These are phyloP conservation scores for Lepilemur septentrionalis DNA, from an alignment of 2,797 vertebrate species.

Conservation along the genomic window DNA sequence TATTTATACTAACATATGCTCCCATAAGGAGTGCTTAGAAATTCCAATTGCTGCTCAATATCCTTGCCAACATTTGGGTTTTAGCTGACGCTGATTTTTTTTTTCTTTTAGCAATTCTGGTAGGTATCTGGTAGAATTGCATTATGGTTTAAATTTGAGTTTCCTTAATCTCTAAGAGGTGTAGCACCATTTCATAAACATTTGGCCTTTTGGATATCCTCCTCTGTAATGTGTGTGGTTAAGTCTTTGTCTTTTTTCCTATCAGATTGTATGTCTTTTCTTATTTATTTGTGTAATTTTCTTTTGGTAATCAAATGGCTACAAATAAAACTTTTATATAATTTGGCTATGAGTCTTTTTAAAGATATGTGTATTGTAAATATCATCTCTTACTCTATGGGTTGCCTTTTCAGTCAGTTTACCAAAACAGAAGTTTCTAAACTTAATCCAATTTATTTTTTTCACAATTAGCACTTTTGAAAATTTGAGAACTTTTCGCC, in stretches of 20 bases:
- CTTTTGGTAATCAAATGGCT: too few species aligned
- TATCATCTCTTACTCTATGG: not conserved
- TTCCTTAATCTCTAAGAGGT: not conserved
- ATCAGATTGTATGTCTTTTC: not conserved
- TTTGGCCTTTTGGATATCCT: not conserved
- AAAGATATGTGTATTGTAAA: not conserved
- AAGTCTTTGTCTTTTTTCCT: not conserved
- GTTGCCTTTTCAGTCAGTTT: not conserved
- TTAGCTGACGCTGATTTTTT: not conserved
- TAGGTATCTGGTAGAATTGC: not conserved
- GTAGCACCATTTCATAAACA: not conserved
- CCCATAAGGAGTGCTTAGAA: not conserved
- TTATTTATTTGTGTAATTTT: not conserved
- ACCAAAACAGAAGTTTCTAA: not conserved
- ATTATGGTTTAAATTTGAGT: not conserved
- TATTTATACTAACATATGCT: not conserved
- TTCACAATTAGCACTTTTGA: not conserved
- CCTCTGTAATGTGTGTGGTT: not conserved
- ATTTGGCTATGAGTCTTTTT: not conserved
- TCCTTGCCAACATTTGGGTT: not conserved
- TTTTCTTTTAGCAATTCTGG: not conserved
- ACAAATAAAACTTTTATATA: not conserved
- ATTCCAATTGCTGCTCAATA: not conserved
- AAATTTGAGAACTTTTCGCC: not conserved
- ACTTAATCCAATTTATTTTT: not conserved